Base-by-base conservation (phyloP, 2,888 invertebrate genomes). In the Uropetala carovei region DNA sequence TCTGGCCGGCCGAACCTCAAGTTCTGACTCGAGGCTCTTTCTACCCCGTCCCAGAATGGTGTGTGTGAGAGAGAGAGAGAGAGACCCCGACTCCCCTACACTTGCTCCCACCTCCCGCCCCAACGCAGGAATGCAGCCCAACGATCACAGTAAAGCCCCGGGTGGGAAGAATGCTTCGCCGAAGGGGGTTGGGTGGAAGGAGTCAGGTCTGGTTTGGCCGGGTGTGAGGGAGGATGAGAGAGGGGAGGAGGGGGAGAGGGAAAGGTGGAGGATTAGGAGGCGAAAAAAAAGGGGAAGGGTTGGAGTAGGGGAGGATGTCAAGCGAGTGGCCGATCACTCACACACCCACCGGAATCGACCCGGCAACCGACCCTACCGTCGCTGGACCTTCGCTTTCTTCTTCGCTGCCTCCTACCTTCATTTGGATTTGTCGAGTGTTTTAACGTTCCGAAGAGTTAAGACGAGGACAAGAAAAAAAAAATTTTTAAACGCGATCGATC, bases 131-230 rank as follows among this genome's bases (percentile, higher is more conserved):
- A 75, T 75, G 75, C 75, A 75, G 75, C 75, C 75, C 75, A 75
- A 75, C 22, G 75, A 75, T 75, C 75, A 75, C 75, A 75, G 75
- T 75, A 75, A 75, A 75, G 75, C 75, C 75, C 75, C 75, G 22
- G 27, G 75, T 75, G 75, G 75, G 75, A 75, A 75, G 75, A 75
- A 75, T 75, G 75, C 22, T 22, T 75, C 75, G 75, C 75, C 75
- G 75, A 22, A n/a, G n/a, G 75, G 75, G 43, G 43, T 43, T 43
- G 43, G 43, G 43, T 43, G 43, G 75, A 27, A 75, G 68, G 68
- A 68, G 68, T 43, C 43, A 5, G 22, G 75, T 22, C 75, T 75
- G 75, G 75, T 75, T 75, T 75, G 75, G 22, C 75, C n/a, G 27
- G 75, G 75, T 22, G 75, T 75, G 75, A 27, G 75, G 75, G 22